These are phyloP conservation scores for Rhynchophorus ferrugineus DNA, from an alignment of 1,140 invertebrate genomes.

Conservation along the genomic window DNA sequence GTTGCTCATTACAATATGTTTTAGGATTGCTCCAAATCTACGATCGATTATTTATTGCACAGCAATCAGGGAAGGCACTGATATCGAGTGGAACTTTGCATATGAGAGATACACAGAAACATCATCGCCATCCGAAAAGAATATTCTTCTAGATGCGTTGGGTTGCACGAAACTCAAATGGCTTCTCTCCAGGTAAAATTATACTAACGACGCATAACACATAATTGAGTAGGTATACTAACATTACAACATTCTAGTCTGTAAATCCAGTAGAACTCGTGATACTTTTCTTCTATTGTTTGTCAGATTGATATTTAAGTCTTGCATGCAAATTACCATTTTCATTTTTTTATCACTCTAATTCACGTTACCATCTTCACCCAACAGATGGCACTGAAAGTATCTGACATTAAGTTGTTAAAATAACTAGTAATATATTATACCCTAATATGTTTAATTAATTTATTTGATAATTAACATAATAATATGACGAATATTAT, in stretches of 20 bases:
- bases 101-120: constrained; percentile 61
- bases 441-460: too few relatives aligned
- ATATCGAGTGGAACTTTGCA: constrained; percentile 73
- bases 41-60: constrained; percentile 69
- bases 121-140: constrained; percentile 60
- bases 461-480: too few relatives aligned
- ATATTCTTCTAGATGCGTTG: constrained; percentile 56
- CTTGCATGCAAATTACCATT: too few relatives aligned
- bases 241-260: too few relatives aligned
- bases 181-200: constrained; percentile 55
- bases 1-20: too few relatives aligned
- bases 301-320: too few relatives aligned
- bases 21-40: constrained; percentile 69
- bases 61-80: constrained; percentile 62
- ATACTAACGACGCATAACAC: not conserved
- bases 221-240: not conserved
- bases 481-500: too few relatives aligned
- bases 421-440: too few relatives aligned
- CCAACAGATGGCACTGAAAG: too few relatives aligned
- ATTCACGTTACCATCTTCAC: constrained; percentile 7
- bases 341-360: not conserved
- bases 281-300: too few relatives aligned
- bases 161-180: constrained; percentile 65
- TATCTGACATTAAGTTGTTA: too few relatives aligned
- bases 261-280: too few relatives aligned